Conservation (phyloP, 1,140 invertebrate species). For the Lordiphosa collinella region DNA sequence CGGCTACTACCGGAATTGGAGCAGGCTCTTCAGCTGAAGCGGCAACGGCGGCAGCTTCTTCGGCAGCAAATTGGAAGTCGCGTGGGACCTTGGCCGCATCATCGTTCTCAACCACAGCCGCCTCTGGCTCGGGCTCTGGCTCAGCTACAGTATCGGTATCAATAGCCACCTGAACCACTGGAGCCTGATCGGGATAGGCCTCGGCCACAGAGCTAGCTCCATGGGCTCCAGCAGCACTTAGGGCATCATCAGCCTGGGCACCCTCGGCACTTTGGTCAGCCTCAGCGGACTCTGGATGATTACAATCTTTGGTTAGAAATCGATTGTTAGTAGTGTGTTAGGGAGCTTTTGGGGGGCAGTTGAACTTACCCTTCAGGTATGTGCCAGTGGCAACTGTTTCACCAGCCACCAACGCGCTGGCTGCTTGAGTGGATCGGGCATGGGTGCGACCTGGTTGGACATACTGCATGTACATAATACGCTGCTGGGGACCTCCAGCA, state of each 20-base stretch:
- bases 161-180: slow-evolving; percentile 53
- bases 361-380: slow-evolving; percentile 65
- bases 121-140: slow-evolving; percentile 25
- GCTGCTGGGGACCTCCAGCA: slow-evolving; percentile 58
- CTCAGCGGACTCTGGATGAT: slow-evolving; percentile 70
- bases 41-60: slow-evolving; percentile 25
- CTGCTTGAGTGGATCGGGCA: slow-evolving; percentile 69
- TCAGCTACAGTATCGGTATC: slow-evolving; percentile 27
- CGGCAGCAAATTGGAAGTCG: slow-evolving; percentile 60
- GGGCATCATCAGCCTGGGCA: slow-evolving; percentile 51
- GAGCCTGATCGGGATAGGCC: slow-evolving; percentile 67
- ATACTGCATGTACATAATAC: slow-evolving; percentile 78
- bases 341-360: background rate
- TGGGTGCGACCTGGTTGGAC: slow-evolving; percentile 65
- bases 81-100: slow-evolving; percentile 71
- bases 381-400: slow-evolving; percentile 76
- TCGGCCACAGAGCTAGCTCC: slow-evolving; percentile 69
- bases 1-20: slow-evolving; percentile 30
- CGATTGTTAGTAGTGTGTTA: slow-evolving; percentile 25
- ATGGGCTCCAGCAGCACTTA: slow-evolving; percentile 60
- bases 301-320: slow-evolving; percentile 72
- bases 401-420: slow-evolving; percentile 70
- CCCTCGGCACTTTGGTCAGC: slow-evolving; percentile 41
- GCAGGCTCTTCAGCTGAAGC: slow-evolving; percentile 29
- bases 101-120: slow-evolving; percentile 36